Conservation (phyloP, 2,888 invertebrate genomes). For the Ormyrus rosae region DNA sequence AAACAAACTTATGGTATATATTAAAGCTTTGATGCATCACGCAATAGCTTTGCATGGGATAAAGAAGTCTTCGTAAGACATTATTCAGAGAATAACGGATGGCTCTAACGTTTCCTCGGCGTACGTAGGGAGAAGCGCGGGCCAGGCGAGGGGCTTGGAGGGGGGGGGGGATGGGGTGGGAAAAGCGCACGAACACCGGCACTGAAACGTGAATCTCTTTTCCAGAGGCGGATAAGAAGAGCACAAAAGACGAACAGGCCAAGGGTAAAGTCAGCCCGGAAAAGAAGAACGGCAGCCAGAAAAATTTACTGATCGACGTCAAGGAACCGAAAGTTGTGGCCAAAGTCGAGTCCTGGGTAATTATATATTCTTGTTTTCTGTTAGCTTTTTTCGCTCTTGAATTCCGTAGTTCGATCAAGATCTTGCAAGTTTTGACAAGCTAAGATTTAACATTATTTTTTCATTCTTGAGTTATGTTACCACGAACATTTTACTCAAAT, state of each 20-base stretch:
- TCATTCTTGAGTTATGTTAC: neutral
- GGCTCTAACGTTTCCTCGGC: slow-evolving; percentile 22
- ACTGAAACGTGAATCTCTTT: slow-evolving; percentile 34
- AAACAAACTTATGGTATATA: slow-evolving; percentile 23
- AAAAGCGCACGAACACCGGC: neutral
- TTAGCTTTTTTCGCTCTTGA: neutral
- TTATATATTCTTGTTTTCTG: neutral
- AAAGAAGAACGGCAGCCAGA: slow-evolving; percentile 23
- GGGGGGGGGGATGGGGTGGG: no score
- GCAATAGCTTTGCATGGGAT: neutral
- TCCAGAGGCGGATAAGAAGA: slow-evolving; percentile 39
- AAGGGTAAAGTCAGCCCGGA: slow-evolving; percentile 15
- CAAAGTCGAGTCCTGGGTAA: slow-evolving; percentile 52
- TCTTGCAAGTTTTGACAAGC: neutral
- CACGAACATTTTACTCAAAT: neutral
- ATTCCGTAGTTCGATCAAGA: neutral
- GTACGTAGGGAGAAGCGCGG: no score
- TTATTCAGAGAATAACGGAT: slow-evolving; percentile 41
- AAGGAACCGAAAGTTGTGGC: slow-evolving; percentile 27
- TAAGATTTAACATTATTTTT: neutral
- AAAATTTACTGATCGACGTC: slow-evolving; percentile 39
- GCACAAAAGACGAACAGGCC: slow-evolving; percentile 21
- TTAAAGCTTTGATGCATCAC: slow-evolving; percentile 27
- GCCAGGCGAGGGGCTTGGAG: no score
- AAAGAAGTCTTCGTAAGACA: slow-evolving; percentile 6